phyloP scores from a whole-genome alignment of 2,113 vertebrate species.

The Paramisgurnus dabryanus region DNA sequence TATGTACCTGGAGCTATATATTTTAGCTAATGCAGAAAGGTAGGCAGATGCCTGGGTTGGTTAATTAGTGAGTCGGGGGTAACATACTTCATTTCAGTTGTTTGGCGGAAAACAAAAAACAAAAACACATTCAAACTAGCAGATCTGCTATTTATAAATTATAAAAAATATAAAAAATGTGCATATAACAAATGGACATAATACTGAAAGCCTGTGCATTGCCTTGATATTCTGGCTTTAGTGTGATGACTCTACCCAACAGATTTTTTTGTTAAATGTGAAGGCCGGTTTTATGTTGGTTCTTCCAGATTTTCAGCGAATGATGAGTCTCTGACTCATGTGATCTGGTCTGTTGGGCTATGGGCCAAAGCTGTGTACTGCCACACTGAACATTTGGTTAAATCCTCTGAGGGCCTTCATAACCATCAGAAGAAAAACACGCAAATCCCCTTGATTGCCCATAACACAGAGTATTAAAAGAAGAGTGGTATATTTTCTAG shows the following conservation, averaged over 20 bases:
- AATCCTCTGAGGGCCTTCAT: neutral
- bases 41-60: too few relatives aligned
- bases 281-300: neutral
- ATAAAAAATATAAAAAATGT: too few relatives aligned
- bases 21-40: too few relatives aligned
- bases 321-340: conserved; percentile 6
- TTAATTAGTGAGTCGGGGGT: too few relatives aligned
- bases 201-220: neutral
- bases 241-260: neutral
- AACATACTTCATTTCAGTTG: too few relatives aligned
- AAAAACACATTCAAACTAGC: too few relatives aligned
- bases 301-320: neutral
- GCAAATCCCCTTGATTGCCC: neutral
- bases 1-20: too few relatives aligned
- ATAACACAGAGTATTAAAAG: neutral
- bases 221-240: neutral
- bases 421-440: conserved; percentile 7
- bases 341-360: conserved; percentile 2
- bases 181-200: too few relatives aligned
- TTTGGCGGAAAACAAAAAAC: neutral
- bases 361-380: neutral
- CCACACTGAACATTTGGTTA: conserved; percentile 30
- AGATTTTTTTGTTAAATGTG: neutral
- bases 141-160: neutral
- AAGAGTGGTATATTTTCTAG: too few relatives aligned